Percentiles rank a stretch among this genome's conserved stretches.
Conservation (phyloP, 1,140 invertebrate species). For the Psix sp. region DNA sequence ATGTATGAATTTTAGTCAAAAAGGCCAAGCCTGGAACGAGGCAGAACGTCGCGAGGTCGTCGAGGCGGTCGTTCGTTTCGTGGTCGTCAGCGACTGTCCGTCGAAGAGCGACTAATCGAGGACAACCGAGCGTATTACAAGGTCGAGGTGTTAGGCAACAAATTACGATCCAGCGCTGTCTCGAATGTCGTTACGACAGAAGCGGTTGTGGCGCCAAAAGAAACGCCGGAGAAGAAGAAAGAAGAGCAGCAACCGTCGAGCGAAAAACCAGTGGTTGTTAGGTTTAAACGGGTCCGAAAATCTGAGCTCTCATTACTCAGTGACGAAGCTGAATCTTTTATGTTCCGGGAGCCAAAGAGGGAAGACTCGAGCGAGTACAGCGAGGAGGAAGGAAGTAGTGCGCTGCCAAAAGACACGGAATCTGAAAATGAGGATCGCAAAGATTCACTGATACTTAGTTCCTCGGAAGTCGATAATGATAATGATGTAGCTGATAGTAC, state of each 20-base stretch:
- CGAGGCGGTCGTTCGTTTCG: constrained; percentile 64
- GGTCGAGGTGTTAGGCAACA: constrained; percentile 84
- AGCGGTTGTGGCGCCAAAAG: constrained; percentile 55
- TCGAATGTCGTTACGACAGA: constrained; percentile 52
- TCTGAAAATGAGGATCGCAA: constrained; percentile 63
- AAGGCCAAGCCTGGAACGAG: constrained; percentile 23
- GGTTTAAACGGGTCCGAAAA: constrained; percentile 84
- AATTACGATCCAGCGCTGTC: constrained; percentile 80
- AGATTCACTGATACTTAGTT: constrained; percentile 48
- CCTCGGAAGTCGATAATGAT: constrained; percentile 48
- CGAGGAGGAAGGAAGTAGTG: constrained; percentile 71
- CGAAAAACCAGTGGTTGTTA: constrained; percentile 81
- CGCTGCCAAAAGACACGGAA: constrained; percentile 74
- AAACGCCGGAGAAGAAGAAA: constrained; percentile 64
- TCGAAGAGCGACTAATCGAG: constrained; percentile 78
- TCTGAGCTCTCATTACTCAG: constrained; percentile 85
- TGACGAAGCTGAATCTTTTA: constrained; percentile 89
- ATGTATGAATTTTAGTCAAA: constrained; percentile 21
- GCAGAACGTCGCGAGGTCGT: constrained; percentile 55
- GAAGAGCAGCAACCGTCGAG: constrained; percentile 71
- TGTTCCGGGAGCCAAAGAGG: constrained; percentile 83
- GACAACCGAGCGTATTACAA: constrained; percentile 84
- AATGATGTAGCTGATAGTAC: constrained; percentile 60
- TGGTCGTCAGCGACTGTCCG: constrained; percentile 77
- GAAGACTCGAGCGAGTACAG: constrained; percentile 79